Evolutionary conservation across 2,797 vertebrate species (phyloP).

Genomic region (Thamnophis elegans): DNA sequence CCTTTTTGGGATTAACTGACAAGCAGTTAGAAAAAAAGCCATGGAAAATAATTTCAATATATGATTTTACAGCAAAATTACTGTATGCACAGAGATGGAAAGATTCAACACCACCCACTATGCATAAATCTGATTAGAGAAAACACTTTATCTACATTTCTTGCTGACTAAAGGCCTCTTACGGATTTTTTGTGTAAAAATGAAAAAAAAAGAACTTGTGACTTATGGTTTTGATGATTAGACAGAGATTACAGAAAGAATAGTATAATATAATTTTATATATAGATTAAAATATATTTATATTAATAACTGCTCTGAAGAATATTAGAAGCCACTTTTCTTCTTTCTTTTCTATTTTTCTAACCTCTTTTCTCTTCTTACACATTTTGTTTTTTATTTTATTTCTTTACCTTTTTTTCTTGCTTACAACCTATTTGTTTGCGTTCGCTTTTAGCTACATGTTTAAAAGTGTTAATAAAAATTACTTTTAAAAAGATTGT

Average conservation of each 20-base stretch:
- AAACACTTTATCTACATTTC: neutral
- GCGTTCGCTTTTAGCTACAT: neutral
- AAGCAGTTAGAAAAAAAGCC: neutral
- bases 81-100: neutral
- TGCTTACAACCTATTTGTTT: neutral
- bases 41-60: neutral
- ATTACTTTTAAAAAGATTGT: neutral
- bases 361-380: neutral
- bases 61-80: neutral
- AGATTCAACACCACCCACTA: neutral
- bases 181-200: neutral
- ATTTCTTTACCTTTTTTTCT: neutral
- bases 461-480: neutral
- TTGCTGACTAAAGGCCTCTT: neutral
- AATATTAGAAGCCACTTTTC: neutral
- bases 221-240: neutral
- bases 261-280: neutral
- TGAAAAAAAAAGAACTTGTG: too few relatives aligned
- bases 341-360: neutral
- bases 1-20: neutral
- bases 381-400: neutral
- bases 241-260: neutral
- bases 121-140: neutral
- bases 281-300: neutral
- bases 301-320: neutral